Conservation (phyloP, 2,113 vertebrate genomes). For the Corapipo altera region DNA sequence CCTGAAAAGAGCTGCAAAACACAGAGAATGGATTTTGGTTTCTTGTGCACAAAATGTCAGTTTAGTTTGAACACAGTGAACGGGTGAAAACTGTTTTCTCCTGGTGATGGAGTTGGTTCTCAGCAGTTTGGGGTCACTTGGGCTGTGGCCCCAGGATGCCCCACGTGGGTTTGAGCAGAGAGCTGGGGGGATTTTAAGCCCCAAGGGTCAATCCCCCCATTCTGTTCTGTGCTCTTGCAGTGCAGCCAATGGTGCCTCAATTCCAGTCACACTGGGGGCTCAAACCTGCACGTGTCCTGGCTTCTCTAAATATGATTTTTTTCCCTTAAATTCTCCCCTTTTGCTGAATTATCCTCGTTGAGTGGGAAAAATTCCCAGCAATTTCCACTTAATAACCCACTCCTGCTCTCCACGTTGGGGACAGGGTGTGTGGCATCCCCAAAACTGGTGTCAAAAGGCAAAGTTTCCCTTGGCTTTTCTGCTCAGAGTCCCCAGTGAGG, state of each 20-base stretch:
- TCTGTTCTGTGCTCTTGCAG: not conserved
- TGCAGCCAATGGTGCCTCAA: not conserved
- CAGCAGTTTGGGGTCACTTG: not conserved
- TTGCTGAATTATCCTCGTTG: not conserved
- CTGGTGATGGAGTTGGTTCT: not conserved
- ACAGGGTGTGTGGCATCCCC: too few relatives aligned
- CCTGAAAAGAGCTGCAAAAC: not conserved
- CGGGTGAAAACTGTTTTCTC: rapidly evolving
- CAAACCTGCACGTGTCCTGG: rapidly evolving
- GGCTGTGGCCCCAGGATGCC: not conserved
- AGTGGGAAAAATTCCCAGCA: not conserved
- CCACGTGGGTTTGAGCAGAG: not conserved
- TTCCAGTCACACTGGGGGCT: not conserved
- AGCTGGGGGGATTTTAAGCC: not conserved
- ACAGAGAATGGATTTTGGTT: not conserved
- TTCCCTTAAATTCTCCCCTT: not conserved
- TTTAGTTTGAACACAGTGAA: not conserved
- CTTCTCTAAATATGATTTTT: rapidly evolving
- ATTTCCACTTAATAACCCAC: rapidly evolving
- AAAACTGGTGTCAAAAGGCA: not conserved
- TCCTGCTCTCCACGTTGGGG: rapidly evolving
- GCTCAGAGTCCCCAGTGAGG: not conserved
- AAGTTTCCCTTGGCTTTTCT: not conserved
- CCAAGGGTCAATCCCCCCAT: not conserved
- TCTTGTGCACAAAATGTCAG: not conserved